These are phyloP conservation scores for Melanotaenia maccullochi DNA, from an alignment of 2,797 vertebrate species.

Conservation along the genomic window DNA sequence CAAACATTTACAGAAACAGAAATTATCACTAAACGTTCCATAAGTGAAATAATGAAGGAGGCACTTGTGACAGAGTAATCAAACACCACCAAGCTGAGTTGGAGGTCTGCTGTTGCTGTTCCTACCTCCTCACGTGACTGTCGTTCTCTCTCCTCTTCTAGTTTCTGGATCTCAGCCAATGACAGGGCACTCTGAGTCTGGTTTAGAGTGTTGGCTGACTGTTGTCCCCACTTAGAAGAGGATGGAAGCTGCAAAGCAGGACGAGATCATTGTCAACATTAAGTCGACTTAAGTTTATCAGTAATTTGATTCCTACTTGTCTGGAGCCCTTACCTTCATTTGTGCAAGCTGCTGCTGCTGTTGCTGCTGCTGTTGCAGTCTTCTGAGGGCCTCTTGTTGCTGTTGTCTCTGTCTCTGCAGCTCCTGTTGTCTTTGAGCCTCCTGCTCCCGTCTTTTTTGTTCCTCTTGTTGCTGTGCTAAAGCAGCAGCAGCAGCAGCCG, in stretches of 20 bases:
- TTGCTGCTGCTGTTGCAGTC: slow-evolving; percentile 93
- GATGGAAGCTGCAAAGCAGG: slow-evolving; percentile 89
- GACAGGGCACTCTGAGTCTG: slow-evolving; percentile 92
- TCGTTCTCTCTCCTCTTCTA: slow-evolving; percentile 95
- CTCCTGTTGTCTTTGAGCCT: slow-evolving; percentile 92
- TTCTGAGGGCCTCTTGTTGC: slow-evolving; percentile 93
- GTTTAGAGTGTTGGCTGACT: slow-evolving; percentile 83
- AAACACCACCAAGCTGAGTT: neutral
- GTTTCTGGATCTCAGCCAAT: slow-evolving; percentile 95
- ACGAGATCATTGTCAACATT: neutral
- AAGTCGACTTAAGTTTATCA: neutral
- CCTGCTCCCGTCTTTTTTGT: slow-evolving; percentile 86
- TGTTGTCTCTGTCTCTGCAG: slow-evolving; percentile 92
- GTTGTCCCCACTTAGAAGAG: slow-evolving; percentile 98
- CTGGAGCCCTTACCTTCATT: slow-evolving; percentile 87
- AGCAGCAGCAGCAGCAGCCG: slow-evolving; percentile 82
- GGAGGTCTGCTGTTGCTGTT: neutral
- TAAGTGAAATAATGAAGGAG: neutral
- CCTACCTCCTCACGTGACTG: slow-evolving; percentile 91
- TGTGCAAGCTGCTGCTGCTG: slow-evolving; percentile 96
- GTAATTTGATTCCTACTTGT: neutral
- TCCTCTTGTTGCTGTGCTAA: slow-evolving; percentile 91
- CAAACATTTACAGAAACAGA: too few species aligned
- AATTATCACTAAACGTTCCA: neutral
- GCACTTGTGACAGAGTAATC: neutral